Conservation (phyloP, 2,888 invertebrate species). For the Eulithis testata region DNA sequence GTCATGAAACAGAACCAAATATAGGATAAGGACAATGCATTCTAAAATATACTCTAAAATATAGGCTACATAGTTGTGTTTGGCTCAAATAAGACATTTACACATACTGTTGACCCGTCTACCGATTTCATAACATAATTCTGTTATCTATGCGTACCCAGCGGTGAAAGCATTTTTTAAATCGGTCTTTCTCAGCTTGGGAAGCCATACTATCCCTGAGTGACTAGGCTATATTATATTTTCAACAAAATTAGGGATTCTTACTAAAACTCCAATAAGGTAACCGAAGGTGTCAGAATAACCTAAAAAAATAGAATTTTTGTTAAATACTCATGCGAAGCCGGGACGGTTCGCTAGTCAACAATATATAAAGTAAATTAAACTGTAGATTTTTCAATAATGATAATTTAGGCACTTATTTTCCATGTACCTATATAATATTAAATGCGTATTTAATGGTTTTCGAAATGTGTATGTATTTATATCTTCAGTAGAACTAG, state of each 20-base stretch:
- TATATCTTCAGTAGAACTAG: conserved; percentile 36
- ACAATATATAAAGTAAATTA: conserved; percentile 15
- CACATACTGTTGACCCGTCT: background rate
- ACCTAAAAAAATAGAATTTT: too few species aligned
- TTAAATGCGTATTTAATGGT: conserved; percentile 44
- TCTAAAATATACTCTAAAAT: conserved; percentile 2
- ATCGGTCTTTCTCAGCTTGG: too few species aligned
- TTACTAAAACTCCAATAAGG: too few species aligned
- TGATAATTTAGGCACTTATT: background rate
- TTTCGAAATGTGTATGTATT: conserved; percentile 48
- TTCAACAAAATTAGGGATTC: too few species aligned
- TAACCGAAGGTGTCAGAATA: too few species aligned
- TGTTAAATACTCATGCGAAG: too few species aligned
- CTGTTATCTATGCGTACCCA: too few species aligned
- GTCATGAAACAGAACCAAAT: conserved; percentile 27
- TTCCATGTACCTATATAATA: background rate
- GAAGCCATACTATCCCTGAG: too few species aligned
- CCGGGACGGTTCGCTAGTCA: too few species aligned
- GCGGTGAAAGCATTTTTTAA: too few species aligned
- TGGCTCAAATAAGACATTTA: background rate
- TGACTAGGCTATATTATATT: too few species aligned
- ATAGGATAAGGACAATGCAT: conserved; percentile 2
- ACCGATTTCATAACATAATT: background rate
- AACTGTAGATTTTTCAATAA: conserved; percentile 45
- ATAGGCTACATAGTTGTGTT: background rate